Conservation (phyloP, 1,140 invertebrate species). For the Arion vulgaris region DNA sequence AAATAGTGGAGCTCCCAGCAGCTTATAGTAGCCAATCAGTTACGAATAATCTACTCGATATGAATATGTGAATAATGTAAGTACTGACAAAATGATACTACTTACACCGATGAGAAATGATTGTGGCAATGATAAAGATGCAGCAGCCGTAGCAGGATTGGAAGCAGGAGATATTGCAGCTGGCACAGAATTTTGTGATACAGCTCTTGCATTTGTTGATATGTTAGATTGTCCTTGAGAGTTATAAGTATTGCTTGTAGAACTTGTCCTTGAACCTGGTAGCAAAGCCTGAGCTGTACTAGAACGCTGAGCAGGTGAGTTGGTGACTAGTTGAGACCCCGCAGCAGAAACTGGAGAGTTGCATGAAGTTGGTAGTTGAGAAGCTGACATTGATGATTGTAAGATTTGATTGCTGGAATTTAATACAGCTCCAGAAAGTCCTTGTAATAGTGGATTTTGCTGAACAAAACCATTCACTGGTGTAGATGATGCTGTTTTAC, state of each 20-base stretch:
- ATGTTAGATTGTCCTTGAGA: background rate
- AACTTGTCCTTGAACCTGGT: background rate
- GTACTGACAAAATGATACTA: background rate
- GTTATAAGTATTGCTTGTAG: background rate
- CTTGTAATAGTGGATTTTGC: background rate
- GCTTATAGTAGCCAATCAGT: too few species aligned
- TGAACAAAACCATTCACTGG: background rate
- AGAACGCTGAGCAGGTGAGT: background rate
- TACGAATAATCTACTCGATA: too few species aligned
- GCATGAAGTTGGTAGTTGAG: background rate
- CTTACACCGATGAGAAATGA: slow-evolving; percentile 29
- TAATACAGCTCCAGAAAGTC: background rate
- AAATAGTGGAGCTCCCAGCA: too few species aligned
- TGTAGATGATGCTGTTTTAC: background rate
- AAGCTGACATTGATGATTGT: background rate
- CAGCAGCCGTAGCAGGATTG: background rate
- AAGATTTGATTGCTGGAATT: background rate
- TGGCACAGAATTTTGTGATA: background rate
- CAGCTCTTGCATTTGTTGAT: background rate
- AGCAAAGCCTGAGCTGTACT: background rate
- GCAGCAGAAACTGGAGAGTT: background rate
- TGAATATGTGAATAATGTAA: too few species aligned
- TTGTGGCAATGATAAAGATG: slow-evolving; percentile 13
- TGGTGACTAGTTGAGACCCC: slow-evolving; percentile 17
- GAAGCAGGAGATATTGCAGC: background rate